phyloP scores from a whole-genome alignment of 2,113 vertebrate genomes.

The Chamaea fasciata region DNA sequence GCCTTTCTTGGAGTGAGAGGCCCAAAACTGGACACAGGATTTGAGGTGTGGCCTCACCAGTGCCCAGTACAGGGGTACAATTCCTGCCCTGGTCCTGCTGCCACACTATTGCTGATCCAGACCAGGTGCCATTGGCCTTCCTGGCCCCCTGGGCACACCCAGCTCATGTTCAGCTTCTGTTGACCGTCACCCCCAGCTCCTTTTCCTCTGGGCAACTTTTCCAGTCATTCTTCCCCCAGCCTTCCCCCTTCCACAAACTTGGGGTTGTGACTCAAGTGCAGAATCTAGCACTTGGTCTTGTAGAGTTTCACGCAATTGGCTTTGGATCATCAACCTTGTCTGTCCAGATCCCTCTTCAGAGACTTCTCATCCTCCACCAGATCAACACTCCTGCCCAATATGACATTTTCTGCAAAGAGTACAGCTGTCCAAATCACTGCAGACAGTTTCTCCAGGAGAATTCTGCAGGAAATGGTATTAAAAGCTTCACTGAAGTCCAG shows the following conservation, averaged over 20 bases:
- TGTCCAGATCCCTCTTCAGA: not conserved
- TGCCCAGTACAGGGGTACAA: rapidly evolving
- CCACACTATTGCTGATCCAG: not conserved
- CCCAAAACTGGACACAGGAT: not conserved
- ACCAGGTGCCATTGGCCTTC: not conserved
- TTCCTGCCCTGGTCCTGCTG: not conserved
- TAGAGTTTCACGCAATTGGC: not conserved
- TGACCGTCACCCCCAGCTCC: rapidly evolving
- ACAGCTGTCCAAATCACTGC: not conserved
- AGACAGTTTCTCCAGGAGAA: not conserved
- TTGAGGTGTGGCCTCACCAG: not conserved
- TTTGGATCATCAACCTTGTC: not conserved
- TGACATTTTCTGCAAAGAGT: not conserved
- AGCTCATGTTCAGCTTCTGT: not conserved
- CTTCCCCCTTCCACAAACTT: not conserved
- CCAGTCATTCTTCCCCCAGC: not conserved
- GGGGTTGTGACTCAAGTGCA: not conserved
- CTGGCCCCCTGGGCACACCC: not conserved
- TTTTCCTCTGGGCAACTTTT: not conserved
- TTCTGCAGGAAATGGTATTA: not conserved
- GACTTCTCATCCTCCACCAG: not conserved
- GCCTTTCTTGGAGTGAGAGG: not conserved
- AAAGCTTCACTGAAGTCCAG: not conserved
- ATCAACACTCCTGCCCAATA: not conserved
- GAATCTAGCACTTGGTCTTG: not conserved